These are phyloP conservation scores for Pseudoatta argentina DNA, from an alignment of 1,140 invertebrate genomes.

Conservation along the genomic window DNA sequence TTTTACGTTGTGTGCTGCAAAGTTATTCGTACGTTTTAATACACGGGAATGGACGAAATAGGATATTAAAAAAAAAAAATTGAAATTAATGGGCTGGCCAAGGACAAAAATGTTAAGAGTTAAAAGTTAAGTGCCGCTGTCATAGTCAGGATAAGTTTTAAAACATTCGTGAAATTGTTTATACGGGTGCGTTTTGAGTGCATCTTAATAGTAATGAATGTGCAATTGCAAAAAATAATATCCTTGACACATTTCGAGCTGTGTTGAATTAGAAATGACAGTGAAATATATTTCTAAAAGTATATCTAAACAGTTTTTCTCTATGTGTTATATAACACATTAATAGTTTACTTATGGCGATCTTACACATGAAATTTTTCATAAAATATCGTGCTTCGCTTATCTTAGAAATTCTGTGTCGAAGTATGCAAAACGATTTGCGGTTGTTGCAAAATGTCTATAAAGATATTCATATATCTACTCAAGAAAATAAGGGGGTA, in stretches of 20 bases:
- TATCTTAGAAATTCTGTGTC: slow-evolving; percentile 5
- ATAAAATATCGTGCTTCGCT: neutral
- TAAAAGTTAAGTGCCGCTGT: slow-evolving; percentile 17
- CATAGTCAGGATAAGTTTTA: neutral
- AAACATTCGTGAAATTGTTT: slow-evolving; percentile 21
- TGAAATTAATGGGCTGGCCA: no score
- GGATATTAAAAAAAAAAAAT: neutral
- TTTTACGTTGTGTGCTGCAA: neutral
- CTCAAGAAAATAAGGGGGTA: neutral
- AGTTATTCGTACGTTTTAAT: neutral
- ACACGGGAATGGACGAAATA: neutral
- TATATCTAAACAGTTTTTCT: neutral
- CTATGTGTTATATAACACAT: neutral
- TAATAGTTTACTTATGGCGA: slow-evolving; percentile 9
- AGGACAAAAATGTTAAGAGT: slow-evolving; percentile 11
- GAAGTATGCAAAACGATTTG: slow-evolving; percentile 15
- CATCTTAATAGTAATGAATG: neutral
- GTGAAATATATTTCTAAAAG: no score
- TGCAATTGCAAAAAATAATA: slow-evolving; percentile 34
- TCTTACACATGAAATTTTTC: slow-evolving; percentile 10
- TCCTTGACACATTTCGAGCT: neutral
- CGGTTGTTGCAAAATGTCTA: neutral
- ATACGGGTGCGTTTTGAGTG: neutral
- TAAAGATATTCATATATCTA: slow-evolving; percentile 3
- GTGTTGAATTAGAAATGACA: neutral